A percentile compares a stretch with the other conserved stretches of the same genome.
phyloP scores from a whole-genome alignment of 2,888 invertebrate genomes.

The Leucophora obtusa region DNA sequence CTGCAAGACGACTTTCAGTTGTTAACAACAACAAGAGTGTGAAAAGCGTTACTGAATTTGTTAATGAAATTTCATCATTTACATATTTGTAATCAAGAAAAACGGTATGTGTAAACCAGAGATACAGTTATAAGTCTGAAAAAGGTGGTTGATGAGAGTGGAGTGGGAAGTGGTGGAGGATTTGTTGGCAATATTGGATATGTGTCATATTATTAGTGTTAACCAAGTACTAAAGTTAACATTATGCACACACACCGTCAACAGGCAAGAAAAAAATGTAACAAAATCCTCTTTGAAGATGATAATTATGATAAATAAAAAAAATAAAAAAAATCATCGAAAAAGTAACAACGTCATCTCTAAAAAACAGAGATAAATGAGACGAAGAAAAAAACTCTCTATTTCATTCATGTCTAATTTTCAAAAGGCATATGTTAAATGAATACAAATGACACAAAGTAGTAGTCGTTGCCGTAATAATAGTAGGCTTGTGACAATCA shows the following conservation, averaged over 20 bases:
- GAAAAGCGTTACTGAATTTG: constrained; percentile 40
- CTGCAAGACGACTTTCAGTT: background rate
- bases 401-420: constrained; percentile 32
- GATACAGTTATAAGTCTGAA: background rate
- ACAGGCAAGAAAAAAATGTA: background rate
- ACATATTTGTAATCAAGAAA: constrained; percentile 53
- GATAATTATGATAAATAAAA: constrained; percentile 26
- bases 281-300: constrained; percentile 35
- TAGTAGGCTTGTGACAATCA: background rate
- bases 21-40: constrained; percentile 4
- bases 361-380: constrained; percentile 26
- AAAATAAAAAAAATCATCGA: background rate
- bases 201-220: constrained; percentile 27
- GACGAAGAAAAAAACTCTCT: constrained; percentile 2
- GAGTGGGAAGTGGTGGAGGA: constrained; percentile 1
- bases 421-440: constrained; percentile 38
- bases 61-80: constrained; percentile 52
- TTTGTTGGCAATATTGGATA: background rate
- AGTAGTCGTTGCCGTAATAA: no score
- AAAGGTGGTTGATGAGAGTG: background rate
- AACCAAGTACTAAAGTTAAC: constrained; percentile 2
- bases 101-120: background rate
- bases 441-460: constrained; percentile 31
- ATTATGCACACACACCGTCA: background rate
- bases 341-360: constrained; percentile 1